Evolutionary conservation across 35 echinoderm and acorn worm genomes (phyloP).

Genomic region (Holothuria glaberrima): DNA sequence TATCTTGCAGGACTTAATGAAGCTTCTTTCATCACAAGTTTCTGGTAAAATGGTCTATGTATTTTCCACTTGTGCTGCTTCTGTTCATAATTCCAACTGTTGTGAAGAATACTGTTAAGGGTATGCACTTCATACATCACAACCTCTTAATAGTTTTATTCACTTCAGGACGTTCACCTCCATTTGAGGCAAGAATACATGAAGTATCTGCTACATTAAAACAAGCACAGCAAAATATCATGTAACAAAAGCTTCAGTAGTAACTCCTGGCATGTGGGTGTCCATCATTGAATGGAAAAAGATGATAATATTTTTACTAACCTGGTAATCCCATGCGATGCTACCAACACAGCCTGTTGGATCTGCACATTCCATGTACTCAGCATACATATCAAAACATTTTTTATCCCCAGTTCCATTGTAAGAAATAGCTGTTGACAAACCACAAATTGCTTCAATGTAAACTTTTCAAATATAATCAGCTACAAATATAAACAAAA

Average conservation of each 20-base stretch:
- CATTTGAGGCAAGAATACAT: background rate
- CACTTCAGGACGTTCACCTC: too few relatives aligned
- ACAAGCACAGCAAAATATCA: background rate
- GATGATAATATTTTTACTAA: background rate
- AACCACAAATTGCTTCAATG: too few relatives aligned
- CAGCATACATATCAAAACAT: slow-evolving; percentile 83
- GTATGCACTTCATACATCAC: too few relatives aligned
- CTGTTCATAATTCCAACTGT: background rate
- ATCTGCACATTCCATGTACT: slow-evolving; percentile 88
- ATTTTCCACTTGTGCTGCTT: background rate
- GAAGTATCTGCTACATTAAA: too few relatives aligned
- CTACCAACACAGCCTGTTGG: slow-evolving; percentile 82
- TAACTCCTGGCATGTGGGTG: background rate
- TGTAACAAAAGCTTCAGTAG: background rate
- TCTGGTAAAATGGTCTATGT: too few relatives aligned
- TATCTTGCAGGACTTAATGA: too few relatives aligned
- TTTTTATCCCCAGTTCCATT: slow-evolving; percentile 69
- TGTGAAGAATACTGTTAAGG: background rate
- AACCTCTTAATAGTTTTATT: too few relatives aligned
- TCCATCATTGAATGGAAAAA: background rate
- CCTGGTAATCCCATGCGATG: slow-evolving; percentile 87
- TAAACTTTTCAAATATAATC: too few relatives aligned
- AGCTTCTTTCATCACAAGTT: too few relatives aligned
- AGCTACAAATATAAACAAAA: background rate
- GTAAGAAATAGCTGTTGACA: slow-evolving; percentile 72